Base-by-base conservation (phyloP, 1,140 invertebrate species). In the Cepaea nemoralis region DNA sequence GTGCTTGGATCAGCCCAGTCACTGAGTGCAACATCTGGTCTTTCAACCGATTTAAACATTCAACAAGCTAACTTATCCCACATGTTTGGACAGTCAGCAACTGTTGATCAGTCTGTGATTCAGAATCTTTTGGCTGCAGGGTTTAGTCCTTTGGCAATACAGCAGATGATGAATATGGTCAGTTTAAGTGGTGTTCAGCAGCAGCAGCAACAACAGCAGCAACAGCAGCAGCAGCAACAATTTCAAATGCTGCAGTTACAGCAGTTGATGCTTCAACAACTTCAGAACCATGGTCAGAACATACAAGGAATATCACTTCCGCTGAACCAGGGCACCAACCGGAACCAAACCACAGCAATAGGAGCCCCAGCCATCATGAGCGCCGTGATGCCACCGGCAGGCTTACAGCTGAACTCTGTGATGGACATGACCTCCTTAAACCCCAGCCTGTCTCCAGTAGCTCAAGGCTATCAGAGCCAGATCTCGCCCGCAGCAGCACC, bases 171-270 rank as follows among this genome's bases (percentile, higher is more conserved):
- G 59, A 69, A 45, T 48, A 45, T 59, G 40, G 82, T 77, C 77
- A 84, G 79, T 59, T 73, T 82, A 33, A 77, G 45, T 59, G 74
- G 81, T 55, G 50, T 82, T 76, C 79, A 81, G 70, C 50, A 55
- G 50, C 42, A 45, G 16, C 50, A 55, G 50, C 50, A 55, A 55
- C 50, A 55, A 55, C 50, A 55, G 50, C 45, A 48, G 45, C 45
- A 48, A 19, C 45, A 48, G 45, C 77, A 80, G 77, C 79, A 81
- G 27, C 79, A 80, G 63, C 77, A 80, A 33, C 77, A 80, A 31
- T n/a, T 73, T 27, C 79, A 80, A 33, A 37, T 73, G 45, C 79
- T 73, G 19, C 79, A 80, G 69, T 48, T 73, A 19, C 79, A 80
- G 35, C 79, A 80, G 69, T 63, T 75, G n/a, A 50, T 75, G 80